These are phyloP conservation scores for Agrochola litura DNA, from an alignment of 2,888 invertebrate species.

Conservation along the genomic window DNA sequence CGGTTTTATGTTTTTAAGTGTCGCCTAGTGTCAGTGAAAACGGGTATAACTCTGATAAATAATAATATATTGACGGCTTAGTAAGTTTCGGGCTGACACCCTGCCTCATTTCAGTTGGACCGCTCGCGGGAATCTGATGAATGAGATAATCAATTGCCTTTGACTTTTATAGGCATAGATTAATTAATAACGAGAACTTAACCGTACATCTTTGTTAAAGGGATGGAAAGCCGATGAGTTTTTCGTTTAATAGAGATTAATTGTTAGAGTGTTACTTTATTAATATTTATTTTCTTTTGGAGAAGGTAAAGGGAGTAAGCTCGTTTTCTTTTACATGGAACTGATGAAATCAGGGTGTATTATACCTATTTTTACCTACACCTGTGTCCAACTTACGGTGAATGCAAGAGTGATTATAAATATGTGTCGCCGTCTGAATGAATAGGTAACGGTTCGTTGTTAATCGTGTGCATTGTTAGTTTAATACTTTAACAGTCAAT, in stretches of 20 bases:
- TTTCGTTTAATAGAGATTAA: slow-evolving; percentile 40
- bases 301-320: not conserved
- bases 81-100: slow-evolving; percentile 34
- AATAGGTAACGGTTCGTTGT: not conserved
- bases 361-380: not conserved
- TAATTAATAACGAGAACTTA: slow-evolving; percentile 57
- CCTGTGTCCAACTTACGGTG: too few species aligned
- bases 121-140: slow-evolving; percentile 44
- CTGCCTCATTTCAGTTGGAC: slow-evolving; percentile 33
- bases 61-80: slow-evolving; percentile 44
- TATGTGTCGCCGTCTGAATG: too few species aligned
- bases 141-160: slow-evolving; percentile 55
- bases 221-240: slow-evolving; percentile 21
- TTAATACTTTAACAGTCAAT: too few species aligned
- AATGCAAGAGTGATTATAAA: too few species aligned
- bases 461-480: not conserved
- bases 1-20: not conserved
- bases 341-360: not conserved
- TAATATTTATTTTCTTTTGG: slow-evolving; percentile 16
- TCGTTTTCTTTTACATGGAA: not conserved
- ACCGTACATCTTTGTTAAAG: slow-evolving; percentile 53
- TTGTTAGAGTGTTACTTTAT: slow-evolving; percentile 20
- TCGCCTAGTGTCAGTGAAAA: not conserved
- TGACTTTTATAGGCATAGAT: slow-evolving; percentile 63
- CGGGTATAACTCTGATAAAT: slow-evolving; percentile 13